Conservation (phyloP, 2,888 invertebrate species). For the Phyllotreta cruciferae region DNA sequence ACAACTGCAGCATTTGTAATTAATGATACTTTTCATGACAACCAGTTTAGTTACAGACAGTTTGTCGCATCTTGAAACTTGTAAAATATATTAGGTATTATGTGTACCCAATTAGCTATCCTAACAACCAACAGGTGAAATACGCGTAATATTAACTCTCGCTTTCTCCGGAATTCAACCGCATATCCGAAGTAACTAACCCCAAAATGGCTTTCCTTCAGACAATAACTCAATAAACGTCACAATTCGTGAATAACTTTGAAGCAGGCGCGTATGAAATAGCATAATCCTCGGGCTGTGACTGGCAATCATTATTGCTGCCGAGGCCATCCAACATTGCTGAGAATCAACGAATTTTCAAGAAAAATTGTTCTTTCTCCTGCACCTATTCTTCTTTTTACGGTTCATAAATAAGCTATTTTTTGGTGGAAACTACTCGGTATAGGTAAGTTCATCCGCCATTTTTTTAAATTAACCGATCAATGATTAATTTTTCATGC, state of each 20-base stretch:
- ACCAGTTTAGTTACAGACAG: no score
- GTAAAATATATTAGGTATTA: no score
- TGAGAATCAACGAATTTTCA: slow-evolving; percentile 7
- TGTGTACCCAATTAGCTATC: neutral
- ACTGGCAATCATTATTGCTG: slow-evolving; percentile 37
- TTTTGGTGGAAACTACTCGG: no score
- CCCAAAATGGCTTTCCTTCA: slow-evolving; percentile 20
- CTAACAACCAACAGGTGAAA: slow-evolving; percentile 23
- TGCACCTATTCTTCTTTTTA: no score
- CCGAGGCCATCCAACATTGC: slow-evolving; percentile 38
- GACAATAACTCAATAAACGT: slow-evolving; percentile 30
- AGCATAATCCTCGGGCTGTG: slow-evolving; percentile 35
- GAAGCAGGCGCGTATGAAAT: slow-evolving; percentile 18
- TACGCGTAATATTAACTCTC: slow-evolving; percentile 15
- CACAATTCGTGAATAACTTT: slow-evolving; percentile 26
- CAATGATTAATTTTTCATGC: neutral
- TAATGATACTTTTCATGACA: no score
- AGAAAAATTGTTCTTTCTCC: neutral
- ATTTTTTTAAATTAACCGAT: neutral
- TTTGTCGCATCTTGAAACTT: no score
- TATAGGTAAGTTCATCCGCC: neutral
- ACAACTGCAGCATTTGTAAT: no score
- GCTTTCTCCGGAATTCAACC: slow-evolving; percentile 13
- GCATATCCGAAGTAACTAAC: slow-evolving; percentile 22
- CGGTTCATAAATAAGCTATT: no score